phyloP scores from a whole-genome alignment of 2,888 invertebrate genomes.

The Gastrophysa polygoni region DNA sequence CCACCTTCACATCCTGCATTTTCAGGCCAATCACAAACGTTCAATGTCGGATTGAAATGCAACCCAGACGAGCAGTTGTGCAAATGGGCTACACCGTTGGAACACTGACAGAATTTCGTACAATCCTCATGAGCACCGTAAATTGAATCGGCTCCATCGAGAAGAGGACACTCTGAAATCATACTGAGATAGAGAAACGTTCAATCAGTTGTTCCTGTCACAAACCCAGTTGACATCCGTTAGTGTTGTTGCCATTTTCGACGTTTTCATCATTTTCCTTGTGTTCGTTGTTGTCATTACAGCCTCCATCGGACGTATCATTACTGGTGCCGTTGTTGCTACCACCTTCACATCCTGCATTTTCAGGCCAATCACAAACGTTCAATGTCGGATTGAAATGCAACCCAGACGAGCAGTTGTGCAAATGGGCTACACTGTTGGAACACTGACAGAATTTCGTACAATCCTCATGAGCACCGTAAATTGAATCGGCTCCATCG shows the following conservation, averaged over 20 bases:
- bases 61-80: constrained; percentile 27
- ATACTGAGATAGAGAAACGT: no score
- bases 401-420: constrained; percentile 23
- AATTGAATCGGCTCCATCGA: background rate
- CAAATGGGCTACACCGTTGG: constrained; percentile 26
- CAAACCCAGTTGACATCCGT: background rate
- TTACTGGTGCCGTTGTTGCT: background rate
- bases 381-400: constrained; percentile 25
- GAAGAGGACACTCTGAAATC: background rate
- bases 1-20: constrained; percentile 19
- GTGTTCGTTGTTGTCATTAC: background rate
- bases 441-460: constrained; percentile 26
- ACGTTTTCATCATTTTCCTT: background rate
- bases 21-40: constrained; percentile 27
- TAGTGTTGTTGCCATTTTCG: background rate
- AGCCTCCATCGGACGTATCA: background rate
- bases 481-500: constrained; percentile 19
- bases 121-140: constrained; percentile 11
- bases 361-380: constrained; percentile 19
- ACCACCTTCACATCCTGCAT: constrained; percentile 4
- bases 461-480: constrained; percentile 20
- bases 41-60: constrained; percentile 28
- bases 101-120: constrained; percentile 32
- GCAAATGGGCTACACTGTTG: constrained; percentile 18
- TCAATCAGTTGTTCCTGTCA: background rate